These are phyloP conservation scores for Phalera bucephala DNA, from an alignment of 2,888 invertebrate species.

Conservation along the genomic window DNA sequence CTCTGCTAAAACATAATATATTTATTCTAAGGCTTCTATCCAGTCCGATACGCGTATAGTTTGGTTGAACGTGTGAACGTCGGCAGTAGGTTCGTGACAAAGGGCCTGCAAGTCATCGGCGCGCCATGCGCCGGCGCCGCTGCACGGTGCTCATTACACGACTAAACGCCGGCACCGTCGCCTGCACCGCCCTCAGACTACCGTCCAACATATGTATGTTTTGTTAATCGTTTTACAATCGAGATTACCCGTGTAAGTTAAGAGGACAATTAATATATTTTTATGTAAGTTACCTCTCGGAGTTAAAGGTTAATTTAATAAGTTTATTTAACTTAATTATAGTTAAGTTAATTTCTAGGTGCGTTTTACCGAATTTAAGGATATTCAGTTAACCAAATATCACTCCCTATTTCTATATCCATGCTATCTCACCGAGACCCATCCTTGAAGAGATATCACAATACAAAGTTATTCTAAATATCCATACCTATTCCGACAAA, in stretches of 20 bases:
- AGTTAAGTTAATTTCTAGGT: no score
- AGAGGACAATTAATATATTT: neutral
- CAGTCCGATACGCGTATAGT: neutral
- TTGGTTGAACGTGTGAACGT: constrained; percentile 42
- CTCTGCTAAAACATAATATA: no score
- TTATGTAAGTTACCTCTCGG: no score
- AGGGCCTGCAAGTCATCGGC: constrained; percentile 71
- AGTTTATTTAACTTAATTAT: no score
- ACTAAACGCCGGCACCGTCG: constrained; percentile 62
- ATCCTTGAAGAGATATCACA: no score
- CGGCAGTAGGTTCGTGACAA: constrained; percentile 30
- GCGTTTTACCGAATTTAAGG: no score
- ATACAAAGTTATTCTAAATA: no score
- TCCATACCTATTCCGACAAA: no score
- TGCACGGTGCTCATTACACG: constrained; percentile 59
- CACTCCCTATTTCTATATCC: no score
- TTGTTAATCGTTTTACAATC: constrained; percentile 36
- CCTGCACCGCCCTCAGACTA: constrained; percentile 15
- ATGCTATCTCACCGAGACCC: no score
- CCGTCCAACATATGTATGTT: constrained; percentile 34
- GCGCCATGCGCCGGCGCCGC: constrained; percentile 63
- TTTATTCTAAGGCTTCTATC: neutral
- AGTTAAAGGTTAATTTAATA: no score
- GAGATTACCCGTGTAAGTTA: constrained; percentile 4
- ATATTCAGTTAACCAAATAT: no score